Evolutionary conservation across 2,888 invertebrate species (phyloP).

Genomic region (Archips xylosteana): DNA sequence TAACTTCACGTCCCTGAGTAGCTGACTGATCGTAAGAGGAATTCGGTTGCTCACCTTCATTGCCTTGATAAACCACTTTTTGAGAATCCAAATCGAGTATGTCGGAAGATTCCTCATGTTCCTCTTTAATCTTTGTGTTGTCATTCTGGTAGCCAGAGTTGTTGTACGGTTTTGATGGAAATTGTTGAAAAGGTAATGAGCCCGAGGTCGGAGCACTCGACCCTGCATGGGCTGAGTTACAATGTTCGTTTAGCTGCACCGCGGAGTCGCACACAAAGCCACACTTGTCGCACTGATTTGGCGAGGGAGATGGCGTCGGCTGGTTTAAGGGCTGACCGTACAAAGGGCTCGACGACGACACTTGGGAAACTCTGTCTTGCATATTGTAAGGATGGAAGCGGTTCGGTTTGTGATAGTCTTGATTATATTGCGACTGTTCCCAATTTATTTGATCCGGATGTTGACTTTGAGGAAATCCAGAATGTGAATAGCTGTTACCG

Average conservation of each 20-base stretch:
- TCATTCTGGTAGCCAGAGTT: conserved; percentile 78
- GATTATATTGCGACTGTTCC: conserved; percentile 79
- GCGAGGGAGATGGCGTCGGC: conserved; percentile 89
- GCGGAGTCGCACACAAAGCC: conserved; percentile 92
- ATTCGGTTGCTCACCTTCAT: conserved; percentile 80
- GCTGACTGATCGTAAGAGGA: conserved; percentile 71
- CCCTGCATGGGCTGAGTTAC: conserved; percentile 88
- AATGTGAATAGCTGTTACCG: conserved; percentile 80
- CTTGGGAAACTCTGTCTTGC: conserved; percentile 83
- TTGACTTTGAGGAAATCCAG: conserved; percentile 81
- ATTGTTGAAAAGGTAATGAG: conserved; percentile 83
- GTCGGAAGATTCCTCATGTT: conserved; percentile 91
- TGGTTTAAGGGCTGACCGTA: conserved; percentile 87
- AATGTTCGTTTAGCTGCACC: conserved; percentile 90
- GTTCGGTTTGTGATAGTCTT: conserved; percentile 76
- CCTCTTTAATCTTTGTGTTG: conserved; percentile 85
- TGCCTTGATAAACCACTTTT: conserved; percentile 92
- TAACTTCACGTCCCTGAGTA: conserved; percentile 75
- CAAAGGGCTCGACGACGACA: conserved; percentile 83
- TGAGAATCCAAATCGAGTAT: conserved; percentile 95
- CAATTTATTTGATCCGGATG: conserved; percentile 80
- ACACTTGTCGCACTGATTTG: conserved; percentile 94
- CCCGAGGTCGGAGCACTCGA: conserved; percentile 72
- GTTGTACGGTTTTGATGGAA: conserved; percentile 78
- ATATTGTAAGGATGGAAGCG: conserved; percentile 83